Evolutionary conservation across 2,888 invertebrate species (phyloP).

Genomic region (Drosophila borealis): DNA sequence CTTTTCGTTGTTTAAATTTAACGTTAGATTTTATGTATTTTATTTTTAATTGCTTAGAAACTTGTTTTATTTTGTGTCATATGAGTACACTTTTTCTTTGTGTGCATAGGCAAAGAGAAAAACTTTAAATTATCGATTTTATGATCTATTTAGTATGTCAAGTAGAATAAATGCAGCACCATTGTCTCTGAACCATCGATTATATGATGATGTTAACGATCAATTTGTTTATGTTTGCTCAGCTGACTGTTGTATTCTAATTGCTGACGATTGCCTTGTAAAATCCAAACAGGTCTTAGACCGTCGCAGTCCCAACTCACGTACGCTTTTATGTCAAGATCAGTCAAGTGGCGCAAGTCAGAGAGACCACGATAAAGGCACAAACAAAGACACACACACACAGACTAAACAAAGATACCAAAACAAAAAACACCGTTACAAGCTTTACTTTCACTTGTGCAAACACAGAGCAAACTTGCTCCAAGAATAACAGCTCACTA

Average conservation of each 20-base stretch:
- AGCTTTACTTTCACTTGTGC: conserved; percentile 76
- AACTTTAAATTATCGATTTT: neutral
- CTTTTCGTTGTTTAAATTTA: too few relatives aligned
- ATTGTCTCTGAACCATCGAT: conserved; percentile 11
- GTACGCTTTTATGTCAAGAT: conserved; percentile 70
- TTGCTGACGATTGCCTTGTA: conserved; percentile 17
- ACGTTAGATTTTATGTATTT: neutral
- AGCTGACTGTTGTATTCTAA: conserved; percentile 35
- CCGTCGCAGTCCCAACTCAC: conserved; percentile 6
- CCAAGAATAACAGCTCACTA: conserved; percentile 35
- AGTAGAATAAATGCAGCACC: conserved; percentile 9
- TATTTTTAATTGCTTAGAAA: neutral
- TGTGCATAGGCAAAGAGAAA: too few relatives aligned
- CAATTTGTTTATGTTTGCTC: conserved; percentile 35
- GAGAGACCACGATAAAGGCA: conserved; percentile 15
- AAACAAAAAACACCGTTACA: conserved; percentile 49
- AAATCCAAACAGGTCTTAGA: conserved; percentile 32
- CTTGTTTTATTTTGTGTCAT: too few relatives aligned
- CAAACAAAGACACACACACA: neutral
- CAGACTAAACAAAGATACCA: conserved; percentile 14
- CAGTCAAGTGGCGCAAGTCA: conserved; percentile 44
- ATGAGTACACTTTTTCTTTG: too few relatives aligned
- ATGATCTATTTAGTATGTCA: conserved; percentile 5
- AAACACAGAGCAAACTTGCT: conserved; percentile 51
- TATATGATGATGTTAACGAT: conserved; percentile 24